phyloP scores from a whole-genome alignment of 2,113 vertebrate genomes.

The Labeo catla region DNA sequence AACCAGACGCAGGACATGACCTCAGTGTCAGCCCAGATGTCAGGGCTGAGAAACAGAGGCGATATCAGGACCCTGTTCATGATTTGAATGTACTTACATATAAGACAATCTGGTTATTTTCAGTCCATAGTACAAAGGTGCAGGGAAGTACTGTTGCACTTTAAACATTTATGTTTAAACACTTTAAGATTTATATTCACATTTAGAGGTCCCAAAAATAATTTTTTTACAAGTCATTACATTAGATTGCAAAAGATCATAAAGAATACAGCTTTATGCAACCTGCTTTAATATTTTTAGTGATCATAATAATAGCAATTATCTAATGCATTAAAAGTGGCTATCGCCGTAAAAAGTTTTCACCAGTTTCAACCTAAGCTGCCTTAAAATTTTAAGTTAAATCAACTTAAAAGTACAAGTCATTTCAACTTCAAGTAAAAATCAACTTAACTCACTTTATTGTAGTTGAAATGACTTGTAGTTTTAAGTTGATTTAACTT shows the following conservation, averaged over 20 bases:
- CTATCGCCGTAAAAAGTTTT: too few relatives aligned
- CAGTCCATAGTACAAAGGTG: neutral
- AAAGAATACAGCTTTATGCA: neutral
- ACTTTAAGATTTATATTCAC: neutral
- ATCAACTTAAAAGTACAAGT: too few relatives aligned
- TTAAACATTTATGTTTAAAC: neutral
- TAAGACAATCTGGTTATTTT: neutral
- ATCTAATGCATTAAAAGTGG: neutral
- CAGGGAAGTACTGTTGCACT: slow-evolving; percentile 2
- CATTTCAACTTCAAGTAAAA: too few relatives aligned
- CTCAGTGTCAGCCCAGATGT: slow-evolving; percentile 26
- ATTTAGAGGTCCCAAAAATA: neutral
- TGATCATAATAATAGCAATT: neutral
- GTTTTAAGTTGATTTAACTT: too few relatives aligned
- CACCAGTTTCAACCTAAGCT: too few relatives aligned
- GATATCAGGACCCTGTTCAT: slow-evolving; percentile 18
- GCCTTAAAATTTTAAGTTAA: too few relatives aligned
- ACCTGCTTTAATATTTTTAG: neutral
- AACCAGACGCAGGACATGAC: slow-evolving; percentile 6
- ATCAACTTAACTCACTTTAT: too few relatives aligned
- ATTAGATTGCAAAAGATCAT: neutral
- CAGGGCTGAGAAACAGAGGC: slow-evolving; percentile 35
- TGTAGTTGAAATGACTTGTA: too few relatives aligned
- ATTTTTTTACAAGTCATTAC: neutral
- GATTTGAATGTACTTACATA: slow-evolving; percentile 5